These are phyloP conservation scores for Athripsodes cinereus DNA, from an alignment of 2,888 invertebrate genomes.

Conservation along the genomic window DNA sequence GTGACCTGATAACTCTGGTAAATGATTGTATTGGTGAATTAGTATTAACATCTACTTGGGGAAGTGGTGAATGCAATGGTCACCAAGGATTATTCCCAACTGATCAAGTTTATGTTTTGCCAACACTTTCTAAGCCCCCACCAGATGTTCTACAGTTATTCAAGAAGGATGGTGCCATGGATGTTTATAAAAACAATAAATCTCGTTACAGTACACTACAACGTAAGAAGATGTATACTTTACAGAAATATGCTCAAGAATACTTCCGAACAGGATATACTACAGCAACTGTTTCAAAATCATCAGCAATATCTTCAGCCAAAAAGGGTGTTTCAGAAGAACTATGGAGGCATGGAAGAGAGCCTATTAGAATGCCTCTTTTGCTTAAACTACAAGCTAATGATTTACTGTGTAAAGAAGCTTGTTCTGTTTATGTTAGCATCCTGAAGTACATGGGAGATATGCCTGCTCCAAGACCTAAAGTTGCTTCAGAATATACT, in stretches of 20 bases:
- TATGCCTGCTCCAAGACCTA: constrained; percentile 72
- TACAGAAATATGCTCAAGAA: constrained; percentile 77
- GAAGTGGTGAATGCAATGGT: constrained; percentile 63
- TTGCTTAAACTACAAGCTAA: constrained; percentile 67
- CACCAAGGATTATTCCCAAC: constrained; percentile 79
- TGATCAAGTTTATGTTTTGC: constrained; percentile 80
- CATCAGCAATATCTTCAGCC: constrained; percentile 60
- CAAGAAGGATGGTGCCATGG: constrained; percentile 51
- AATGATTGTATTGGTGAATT: constrained; percentile 70
- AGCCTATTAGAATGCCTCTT: constrained; percentile 77
- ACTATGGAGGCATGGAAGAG: constrained; percentile 76
- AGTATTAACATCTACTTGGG: constrained; percentile 66
- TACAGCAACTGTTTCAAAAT: constrained; percentile 49
- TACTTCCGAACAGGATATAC: constrained; percentile 63
- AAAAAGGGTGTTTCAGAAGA: constrained; percentile 62
- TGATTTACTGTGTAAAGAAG: constrained; percentile 65
- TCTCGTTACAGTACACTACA: constrained; percentile 53
- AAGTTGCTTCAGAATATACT: constrained; percentile 75
- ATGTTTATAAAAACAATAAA: constrained; percentile 39
- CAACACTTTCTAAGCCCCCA: constrained; percentile 72
- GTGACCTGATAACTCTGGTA: constrained; percentile 78
- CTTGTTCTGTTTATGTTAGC: constrained; percentile 67
- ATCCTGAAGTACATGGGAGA: constrained; percentile 85
- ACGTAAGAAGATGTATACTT: constrained; percentile 69
- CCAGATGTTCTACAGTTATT: constrained; percentile 58